These are phyloP conservation scores for Platorchestia sp. DNA, from an alignment of 1,140 invertebrate species.

Conservation along the genomic window DNA sequence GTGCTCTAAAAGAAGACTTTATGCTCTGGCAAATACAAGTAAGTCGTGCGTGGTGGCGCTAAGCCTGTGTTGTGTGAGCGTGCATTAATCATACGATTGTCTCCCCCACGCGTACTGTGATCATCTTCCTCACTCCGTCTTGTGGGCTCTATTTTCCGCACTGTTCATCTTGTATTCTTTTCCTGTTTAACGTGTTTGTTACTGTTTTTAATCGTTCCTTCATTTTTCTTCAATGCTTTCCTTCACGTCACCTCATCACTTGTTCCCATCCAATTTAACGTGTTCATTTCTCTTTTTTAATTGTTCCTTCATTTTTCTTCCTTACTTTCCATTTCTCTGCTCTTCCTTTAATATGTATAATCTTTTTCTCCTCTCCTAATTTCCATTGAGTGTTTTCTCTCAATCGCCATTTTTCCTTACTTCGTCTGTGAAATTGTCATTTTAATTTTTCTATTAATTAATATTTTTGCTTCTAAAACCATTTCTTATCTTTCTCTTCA, in stretches of 20 bases:
- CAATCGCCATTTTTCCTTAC: too few relatives aligned
- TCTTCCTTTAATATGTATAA: constrained; percentile 7
- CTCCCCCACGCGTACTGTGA: background rate
- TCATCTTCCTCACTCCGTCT: background rate
- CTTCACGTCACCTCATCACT: background rate
- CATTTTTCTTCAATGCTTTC: background rate
- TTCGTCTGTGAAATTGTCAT: too few relatives aligned
- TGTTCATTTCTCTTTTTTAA: background rate
- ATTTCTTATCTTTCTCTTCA: too few relatives aligned
- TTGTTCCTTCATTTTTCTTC: background rate
- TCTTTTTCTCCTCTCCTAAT: background rate
- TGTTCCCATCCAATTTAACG: background rate
- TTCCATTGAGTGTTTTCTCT: background rate
- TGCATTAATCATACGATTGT: constrained; percentile 19
- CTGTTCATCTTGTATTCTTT: background rate
- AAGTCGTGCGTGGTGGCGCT: too few relatives aligned
- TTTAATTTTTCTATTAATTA: too few relatives aligned
- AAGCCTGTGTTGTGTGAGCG: background rate
- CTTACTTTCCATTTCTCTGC: background rate
- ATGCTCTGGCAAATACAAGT: too few relatives aligned
- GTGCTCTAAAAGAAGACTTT: too few relatives aligned
- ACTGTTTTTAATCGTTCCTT: background rate
- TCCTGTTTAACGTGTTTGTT: background rate
- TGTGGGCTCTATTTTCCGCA: background rate
- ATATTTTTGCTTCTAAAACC: too few relatives aligned